A percentile compares a stretch with the other conserved stretches of the same genome.
These are phyloP conservation scores for Poecilia velifera DNA, from an alignment of 2,797 vertebrate genomes.

Conservation along the genomic window DNA sequence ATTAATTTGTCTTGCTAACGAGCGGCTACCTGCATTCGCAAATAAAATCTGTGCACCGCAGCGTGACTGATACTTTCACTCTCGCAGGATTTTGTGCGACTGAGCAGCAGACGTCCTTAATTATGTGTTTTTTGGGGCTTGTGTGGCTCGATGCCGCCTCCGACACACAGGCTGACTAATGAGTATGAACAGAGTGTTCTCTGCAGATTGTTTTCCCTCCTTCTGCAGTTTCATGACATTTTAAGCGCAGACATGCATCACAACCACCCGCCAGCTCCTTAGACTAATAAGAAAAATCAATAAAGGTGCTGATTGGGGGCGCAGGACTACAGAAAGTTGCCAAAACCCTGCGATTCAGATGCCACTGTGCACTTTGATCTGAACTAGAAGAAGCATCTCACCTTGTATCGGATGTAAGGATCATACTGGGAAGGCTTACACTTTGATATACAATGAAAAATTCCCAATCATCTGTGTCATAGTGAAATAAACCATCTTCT, in stretches of 20 bases:
- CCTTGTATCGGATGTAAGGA: slow-evolving; percentile 1
- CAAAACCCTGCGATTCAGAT: slow-evolving; percentile 24
- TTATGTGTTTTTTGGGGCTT: slow-evolving; percentile 54
- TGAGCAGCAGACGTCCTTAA: slow-evolving; percentile 49
- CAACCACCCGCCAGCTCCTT: slow-evolving; percentile 58
- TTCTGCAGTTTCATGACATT: slow-evolving; percentile 74
- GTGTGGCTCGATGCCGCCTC: slow-evolving; percentile 46
- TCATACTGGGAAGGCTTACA: slow-evolving; percentile 28
- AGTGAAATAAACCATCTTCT: background rate
- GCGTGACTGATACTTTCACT: slow-evolving; percentile 25
- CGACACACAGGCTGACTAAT: slow-evolving; percentile 72
- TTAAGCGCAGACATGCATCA: slow-evolving; percentile 72
- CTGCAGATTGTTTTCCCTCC: slow-evolving; percentile 67
- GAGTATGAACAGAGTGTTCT: slow-evolving; percentile 67
- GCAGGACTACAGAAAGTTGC: slow-evolving; percentile 46
- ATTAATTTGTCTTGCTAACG: slow-evolving; percentile 33
- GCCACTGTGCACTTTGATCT: slow-evolving; percentile 35
- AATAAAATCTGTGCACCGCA: slow-evolving; percentile 29
- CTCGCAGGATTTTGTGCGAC: slow-evolving; percentile 29
- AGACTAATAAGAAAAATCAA: slow-evolving; percentile 63
- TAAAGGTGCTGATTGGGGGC: slow-evolving; percentile 57
- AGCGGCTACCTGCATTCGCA: slow-evolving; percentile 10
- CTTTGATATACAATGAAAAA: slow-evolving; percentile 29
- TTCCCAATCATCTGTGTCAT: background rate
- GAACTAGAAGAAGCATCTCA: slow-evolving; percentile 29